A percentile compares a stretch with the other conserved stretches of the same genome.
phyloP scores from a whole-genome alignment of 2,797 vertebrate genomes.

The Danio tinwini region DNA sequence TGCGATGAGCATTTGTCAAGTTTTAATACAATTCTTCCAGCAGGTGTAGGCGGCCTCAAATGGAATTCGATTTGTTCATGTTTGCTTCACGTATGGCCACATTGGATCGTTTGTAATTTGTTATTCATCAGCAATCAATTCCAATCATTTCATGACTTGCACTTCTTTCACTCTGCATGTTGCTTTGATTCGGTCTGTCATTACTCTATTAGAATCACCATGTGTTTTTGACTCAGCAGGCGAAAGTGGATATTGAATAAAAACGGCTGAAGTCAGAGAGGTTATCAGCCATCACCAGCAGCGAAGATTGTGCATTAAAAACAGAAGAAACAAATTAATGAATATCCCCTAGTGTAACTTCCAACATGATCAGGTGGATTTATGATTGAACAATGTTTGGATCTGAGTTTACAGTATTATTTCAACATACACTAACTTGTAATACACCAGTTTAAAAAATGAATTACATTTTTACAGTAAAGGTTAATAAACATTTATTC shows the following conservation, averaged over 20 bases:
- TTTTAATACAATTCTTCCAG: neutral
- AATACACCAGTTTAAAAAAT: too few species aligned
- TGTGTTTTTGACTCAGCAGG: constrained; percentile 28
- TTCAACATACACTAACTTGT: too few species aligned
- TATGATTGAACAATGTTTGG: neutral
- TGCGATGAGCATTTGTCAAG: constrained; percentile 18
- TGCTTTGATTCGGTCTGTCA: constrained; percentile 9
- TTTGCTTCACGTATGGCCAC: neutral
- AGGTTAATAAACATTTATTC: too few species aligned
- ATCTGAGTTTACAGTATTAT: neutral
- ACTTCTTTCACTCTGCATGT: constrained; percentile 13
- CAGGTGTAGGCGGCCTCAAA: neutral
- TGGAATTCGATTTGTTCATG: neutral
- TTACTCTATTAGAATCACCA: constrained; percentile 22
- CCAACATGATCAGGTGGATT: neutral
- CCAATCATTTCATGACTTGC: neutral
- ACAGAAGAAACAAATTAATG: neutral
- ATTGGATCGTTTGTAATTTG: neutral
- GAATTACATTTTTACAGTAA: too few species aligned
- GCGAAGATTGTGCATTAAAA: constrained; percentile 9
- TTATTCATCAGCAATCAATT: constrained; percentile 15
- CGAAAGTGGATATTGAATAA: constrained; percentile 21
- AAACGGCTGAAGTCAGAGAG: constrained; percentile 1
- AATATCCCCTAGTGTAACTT: neutral
- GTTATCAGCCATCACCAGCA: constrained; percentile 8